Base-by-base conservation (phyloP, 2,797 vertebrate species). In the Phyllotis vaccarum region DNA sequence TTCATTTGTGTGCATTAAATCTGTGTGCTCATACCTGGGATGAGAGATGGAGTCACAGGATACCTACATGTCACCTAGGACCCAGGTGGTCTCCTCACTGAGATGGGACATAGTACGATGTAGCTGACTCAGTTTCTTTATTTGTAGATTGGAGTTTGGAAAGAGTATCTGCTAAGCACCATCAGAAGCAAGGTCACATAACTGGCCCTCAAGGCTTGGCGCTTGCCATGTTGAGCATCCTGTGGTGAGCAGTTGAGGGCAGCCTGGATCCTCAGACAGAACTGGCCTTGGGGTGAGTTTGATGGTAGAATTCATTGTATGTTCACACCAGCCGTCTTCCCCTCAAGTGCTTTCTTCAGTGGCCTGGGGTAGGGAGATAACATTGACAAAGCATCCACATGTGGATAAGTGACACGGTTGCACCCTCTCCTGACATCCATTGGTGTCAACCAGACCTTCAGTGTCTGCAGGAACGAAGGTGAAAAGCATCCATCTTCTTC, bases 401-500 rank as follows among this genome's bases (percentile, higher is more conserved):
- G 54, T 0, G 0, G 22, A 37, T 72, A 49, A 86, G 62, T 0
- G 9, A 29, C 0, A 9, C 10, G 8, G 16, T 5, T 0, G 29
- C 6, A 0, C 0, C 0, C 19, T 29, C 40, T 81, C 27, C 66
- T 27, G 21, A n/a, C 11, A 46, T 46, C 62, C 27, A 6, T 21
- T 81, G 16, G 24, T 70, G 17, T 56, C 87, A 95, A 49, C 74
- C 49, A n/a, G 14, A 58, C 27, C 86, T 52, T 52, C 82, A 58
- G 49, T n/a, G 83, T 94, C 27, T 89, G 90, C 83, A 34, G 87
- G 87, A 60, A 85, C 40, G 75, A 90, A 93, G 92, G 85, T 52
- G 80, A 95, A 95, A 90, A 74, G 29, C 80, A 31, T 89, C 78
- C 24, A 4, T 92, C 92, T 92, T 96, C 75, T 64, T 56, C 75